Conservation (phyloP, 2,113 vertebrate genomes). For the Melanocharis versteri region DNA sequence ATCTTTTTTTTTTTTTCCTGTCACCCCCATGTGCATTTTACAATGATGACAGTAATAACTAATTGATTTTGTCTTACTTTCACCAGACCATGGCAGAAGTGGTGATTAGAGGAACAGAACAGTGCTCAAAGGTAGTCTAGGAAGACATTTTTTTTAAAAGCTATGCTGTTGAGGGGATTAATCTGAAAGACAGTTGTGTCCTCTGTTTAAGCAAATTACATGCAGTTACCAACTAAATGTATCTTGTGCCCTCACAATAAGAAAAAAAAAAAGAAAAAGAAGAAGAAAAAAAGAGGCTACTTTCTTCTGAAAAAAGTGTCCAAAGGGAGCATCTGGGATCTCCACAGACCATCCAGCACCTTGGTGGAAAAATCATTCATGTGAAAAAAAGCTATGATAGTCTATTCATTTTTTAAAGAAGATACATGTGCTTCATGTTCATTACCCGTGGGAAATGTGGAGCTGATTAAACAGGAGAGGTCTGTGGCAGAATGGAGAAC, state of each 20-base stretch:
- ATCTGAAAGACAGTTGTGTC: background rate
- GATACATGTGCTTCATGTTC: accelerated
- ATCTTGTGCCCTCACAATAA: background rate
- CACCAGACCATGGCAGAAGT: background rate
- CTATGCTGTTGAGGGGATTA: background rate
- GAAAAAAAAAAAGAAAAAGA: background rate
- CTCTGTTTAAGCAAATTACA: background rate
- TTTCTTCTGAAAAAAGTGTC: background rate
- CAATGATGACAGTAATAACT: background rate
- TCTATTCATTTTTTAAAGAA: background rate
- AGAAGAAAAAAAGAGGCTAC: too few species aligned
- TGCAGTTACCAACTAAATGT: background rate
- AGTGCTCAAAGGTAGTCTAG: background rate
- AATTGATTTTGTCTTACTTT: background rate
- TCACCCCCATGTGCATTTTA: background rate
- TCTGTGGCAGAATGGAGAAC: background rate
- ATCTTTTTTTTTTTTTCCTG: background rate
- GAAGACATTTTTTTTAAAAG: background rate
- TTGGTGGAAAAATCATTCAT: background rate
- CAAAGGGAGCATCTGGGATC: background rate
- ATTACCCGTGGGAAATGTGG: background rate
- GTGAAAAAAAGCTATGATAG: background rate
- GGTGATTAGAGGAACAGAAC: background rate
- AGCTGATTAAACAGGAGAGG: conserved; percentile 17
- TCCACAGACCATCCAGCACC: background rate